Base-by-base conservation (phyloP, 2,797 vertebrate species). In the Pelochelys cantorii region DNA sequence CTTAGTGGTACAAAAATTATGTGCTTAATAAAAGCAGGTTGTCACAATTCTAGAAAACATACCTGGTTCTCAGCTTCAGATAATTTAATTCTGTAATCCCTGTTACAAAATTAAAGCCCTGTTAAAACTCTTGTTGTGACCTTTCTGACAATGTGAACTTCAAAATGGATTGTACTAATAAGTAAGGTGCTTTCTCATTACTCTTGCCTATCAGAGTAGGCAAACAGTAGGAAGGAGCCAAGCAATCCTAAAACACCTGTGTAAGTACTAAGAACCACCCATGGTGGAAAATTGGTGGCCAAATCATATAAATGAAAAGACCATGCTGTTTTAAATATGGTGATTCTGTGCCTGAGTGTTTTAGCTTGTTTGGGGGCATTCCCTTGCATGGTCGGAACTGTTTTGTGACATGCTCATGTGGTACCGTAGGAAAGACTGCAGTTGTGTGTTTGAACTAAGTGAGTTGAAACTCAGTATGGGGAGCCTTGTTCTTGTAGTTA, bases 71-170 rank as follows among this genome's bases (percentile, higher is more conserved):
- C 80, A 54, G 84, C 84, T 86, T 79, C 54, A n/a, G 37, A n/a
- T 80, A 82, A 84, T 82, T 17, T 77, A 87, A 82, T 90, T 74
- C 37, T 94, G 86, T 71, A 8, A 31, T 4, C n/a, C 75, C 11
- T 29, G 0, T 81, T 48, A 4, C 3, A 1, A 4, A 12, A 17
- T 42, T 48, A 29, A 74, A 81, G 79, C 60, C 34, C 13, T 3
- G 20, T 68, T 68, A 31, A 65, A 2, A 2, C 31, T 0, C 0
- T 0, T 42, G 29, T 0, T 25, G 52, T 56, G 81, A 54, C 42
- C 42, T 68, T 42, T n/a, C 1, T 80, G 62, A 54, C 37, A 22
- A 42, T 13, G 20, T 74, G 71, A 23, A 75, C 48, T 75, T 48
- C 23, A 25, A 74, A 74, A 74, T 65, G 34, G 34, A 23, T 23